Conservation (phyloP, 2,797 vertebrate genomes). For the Anguilla obscura region DNA sequence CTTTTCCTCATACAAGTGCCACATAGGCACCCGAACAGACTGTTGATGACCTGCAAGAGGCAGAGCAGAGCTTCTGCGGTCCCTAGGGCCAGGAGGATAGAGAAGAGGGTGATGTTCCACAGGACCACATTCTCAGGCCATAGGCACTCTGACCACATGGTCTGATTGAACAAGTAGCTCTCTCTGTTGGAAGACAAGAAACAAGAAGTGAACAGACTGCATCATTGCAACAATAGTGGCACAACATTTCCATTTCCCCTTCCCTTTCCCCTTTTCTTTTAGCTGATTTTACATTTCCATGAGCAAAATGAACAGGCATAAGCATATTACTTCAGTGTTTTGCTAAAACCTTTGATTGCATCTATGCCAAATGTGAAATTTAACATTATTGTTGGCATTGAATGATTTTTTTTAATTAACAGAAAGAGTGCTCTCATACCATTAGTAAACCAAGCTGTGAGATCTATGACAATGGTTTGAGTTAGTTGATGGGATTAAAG, state of each 20-base stretch:
- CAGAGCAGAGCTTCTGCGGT: conserved; percentile 47
- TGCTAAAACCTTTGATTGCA: not conserved
- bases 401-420: too few species aligned
- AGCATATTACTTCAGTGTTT: not conserved
- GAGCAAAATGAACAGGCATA: not conserved
- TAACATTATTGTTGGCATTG: not conserved
- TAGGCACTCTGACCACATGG: conserved; percentile 38
- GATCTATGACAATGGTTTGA: not conserved
- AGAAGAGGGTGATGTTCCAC: conserved; percentile 57
- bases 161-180: conserved; percentile 52
- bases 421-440: not conserved
- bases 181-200: conserved; percentile 20
- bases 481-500: too few species aligned
- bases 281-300: not conserved
- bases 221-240: not conserved
- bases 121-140: conserved; percentile 36
- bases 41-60: conserved; percentile 46
- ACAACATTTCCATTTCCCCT: not conserved
- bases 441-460: not conserved
- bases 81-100: conserved; percentile 39
- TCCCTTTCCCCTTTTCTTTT: not conserved
- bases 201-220: not conserved
- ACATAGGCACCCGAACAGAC: conserved; percentile 52
- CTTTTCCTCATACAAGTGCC: conserved; percentile 43
- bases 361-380: not conserved